Conservation (phyloP, 2,113 vertebrate genomes). For the Amblyopsis rosae region DNA sequence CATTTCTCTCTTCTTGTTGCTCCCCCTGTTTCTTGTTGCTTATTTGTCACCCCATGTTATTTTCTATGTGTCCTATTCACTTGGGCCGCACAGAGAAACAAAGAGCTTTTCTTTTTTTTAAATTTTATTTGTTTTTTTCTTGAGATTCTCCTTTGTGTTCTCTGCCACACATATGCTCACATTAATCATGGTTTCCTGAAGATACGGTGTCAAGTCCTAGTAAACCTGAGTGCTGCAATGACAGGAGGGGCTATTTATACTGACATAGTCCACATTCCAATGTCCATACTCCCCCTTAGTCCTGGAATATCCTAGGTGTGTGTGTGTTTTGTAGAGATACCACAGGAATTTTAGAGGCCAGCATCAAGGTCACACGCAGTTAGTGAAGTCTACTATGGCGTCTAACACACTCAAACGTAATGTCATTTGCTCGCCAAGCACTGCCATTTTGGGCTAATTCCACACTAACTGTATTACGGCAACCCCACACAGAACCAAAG, state of each 20-base stretch:
- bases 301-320: conserved; percentile 7
- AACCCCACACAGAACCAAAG: too few species aligned
- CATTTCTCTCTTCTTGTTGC: neutral
- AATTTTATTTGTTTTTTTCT: neutral
- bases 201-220: conserved; percentile 39
- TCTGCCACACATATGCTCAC: conserved; percentile 2
- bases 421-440: neutral
- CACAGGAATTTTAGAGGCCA: conserved; percentile 23
- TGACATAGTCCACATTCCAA: conserved; percentile 49
- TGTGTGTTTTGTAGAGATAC: conserved; percentile 5
- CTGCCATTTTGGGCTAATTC: too few species aligned
- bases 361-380: conserved; percentile 32
- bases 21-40: neutral
- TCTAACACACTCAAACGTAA: conserved; percentile 7
- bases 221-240: conserved; percentile 42
- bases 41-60: too few species aligned
- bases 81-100: too few species aligned
- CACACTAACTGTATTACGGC: too few species aligned
- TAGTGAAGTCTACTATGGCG: conserved; percentile 32
- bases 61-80: too few species aligned
- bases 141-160: neutral
- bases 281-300: conserved; percentile 46
- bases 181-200: conserved; percentile 37
- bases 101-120: neutral
- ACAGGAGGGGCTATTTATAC: conserved; percentile 59